Evolutionary conservation across 2,797 vertebrate species (phyloP).

Genomic region (Liasis olivaceus): DNA sequence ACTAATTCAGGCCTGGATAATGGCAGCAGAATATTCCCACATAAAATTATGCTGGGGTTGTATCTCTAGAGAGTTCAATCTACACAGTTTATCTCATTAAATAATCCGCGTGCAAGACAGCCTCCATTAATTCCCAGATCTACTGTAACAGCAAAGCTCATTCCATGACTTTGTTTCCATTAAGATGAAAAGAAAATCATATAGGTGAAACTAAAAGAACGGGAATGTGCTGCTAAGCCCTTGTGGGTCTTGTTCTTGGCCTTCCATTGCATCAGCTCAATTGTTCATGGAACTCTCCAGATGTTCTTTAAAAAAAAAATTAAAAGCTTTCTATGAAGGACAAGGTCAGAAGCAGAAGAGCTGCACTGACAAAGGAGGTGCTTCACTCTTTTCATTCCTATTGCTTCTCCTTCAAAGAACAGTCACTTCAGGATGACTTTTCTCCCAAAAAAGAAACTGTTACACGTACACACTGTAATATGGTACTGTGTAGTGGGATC

Average conservation of each 20-base stretch:
- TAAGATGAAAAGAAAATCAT: constrained; percentile 3
- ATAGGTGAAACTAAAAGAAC: not conserved
- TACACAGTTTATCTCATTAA: constrained; percentile 19
- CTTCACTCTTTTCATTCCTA: not conserved
- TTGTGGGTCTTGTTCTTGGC: accelerated
- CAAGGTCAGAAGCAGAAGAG: not conserved
- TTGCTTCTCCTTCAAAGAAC: not conserved
- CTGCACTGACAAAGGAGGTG: not conserved
- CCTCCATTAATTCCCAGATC: not conserved
- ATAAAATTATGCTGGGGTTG: not conserved
- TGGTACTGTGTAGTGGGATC: not conserved
- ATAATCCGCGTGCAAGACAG: constrained; percentile 21
- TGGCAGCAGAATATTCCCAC: constrained; percentile 52
- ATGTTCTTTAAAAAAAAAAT: not conserved
- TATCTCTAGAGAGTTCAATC: constrained; percentile 13
- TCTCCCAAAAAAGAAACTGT: not conserved
- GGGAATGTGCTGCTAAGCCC: constrained; percentile 38
- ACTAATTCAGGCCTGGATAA: constrained; percentile 49
- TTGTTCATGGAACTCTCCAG: not conserved
- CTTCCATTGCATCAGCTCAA: constrained; percentile 26
- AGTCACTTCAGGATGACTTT: not conserved
- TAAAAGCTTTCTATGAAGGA: not conserved
- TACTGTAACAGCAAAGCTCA: not conserved
- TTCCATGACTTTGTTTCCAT: constrained; percentile 4
- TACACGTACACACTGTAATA: not conserved